phyloP scores from a whole-genome alignment of 1,140 invertebrate species.

The Elymnias hypermnestra region DNA sequence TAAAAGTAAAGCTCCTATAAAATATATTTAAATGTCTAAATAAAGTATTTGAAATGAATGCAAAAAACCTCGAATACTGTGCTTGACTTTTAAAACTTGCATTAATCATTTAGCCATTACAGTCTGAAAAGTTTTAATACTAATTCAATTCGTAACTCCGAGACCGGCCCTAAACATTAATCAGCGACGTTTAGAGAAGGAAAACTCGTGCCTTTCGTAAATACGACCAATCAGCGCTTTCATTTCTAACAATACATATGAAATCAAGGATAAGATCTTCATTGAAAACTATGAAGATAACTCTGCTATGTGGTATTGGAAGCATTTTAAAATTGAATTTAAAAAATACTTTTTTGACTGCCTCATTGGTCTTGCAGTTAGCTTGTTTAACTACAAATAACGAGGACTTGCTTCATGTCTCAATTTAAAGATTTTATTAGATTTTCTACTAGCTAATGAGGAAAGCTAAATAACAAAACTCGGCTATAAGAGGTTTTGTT shows the following conservation, averaged over 20 bases:
- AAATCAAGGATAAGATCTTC: constrained; percentile 61
- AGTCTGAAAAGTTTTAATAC: constrained; percentile 24
- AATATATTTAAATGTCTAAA: no score
- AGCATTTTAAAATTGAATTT: no score
- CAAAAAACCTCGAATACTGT: constrained; percentile 2
- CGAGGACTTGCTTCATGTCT: no score
- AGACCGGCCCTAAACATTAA: constrained; percentile 19
- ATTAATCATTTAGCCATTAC: constrained; percentile 23
- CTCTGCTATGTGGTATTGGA: not conserved
- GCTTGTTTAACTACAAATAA: no score
- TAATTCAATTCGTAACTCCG: constrained; percentile 22
- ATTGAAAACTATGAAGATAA: constrained; percentile 52
- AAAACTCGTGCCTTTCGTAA: constrained; percentile 56
- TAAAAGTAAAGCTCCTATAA: no score
- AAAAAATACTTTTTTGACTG: no score
- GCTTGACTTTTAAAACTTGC: constrained; percentile 16
- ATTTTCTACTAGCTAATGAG: no score
- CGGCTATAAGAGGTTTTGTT: no score
- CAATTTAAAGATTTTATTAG: no score
- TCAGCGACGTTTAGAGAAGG: constrained; percentile 22
- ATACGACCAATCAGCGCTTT: constrained; percentile 60
- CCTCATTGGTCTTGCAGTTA: no score
- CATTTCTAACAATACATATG: constrained; percentile 53
- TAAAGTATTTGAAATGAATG: not conserved
- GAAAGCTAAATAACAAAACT: no score